Evolutionary conservation across 1,140 invertebrate species (phyloP).

Genomic region (Venturia canescens): DNA sequence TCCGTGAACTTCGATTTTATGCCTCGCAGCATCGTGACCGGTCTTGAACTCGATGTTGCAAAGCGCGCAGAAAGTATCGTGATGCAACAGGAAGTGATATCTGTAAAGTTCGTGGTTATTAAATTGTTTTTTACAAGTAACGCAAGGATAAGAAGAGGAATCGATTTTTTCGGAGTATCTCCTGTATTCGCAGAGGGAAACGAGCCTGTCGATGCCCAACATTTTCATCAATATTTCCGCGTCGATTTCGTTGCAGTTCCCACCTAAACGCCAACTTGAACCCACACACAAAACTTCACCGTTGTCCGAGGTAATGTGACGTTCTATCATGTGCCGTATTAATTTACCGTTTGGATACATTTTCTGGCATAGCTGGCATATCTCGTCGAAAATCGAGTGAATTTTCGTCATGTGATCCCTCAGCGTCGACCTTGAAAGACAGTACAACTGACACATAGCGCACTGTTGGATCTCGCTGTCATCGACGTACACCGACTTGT

Average conservation of each 20-base stretch:
- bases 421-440: constrained; percentile 48
- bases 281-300: not conserved
- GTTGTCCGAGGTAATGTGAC: constrained; percentile 51
- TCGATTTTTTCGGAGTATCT: constrained; percentile 47
- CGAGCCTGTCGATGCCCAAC: constrained; percentile 51
- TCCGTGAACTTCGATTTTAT: constrained; percentile 53
- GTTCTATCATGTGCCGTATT: constrained; percentile 56
- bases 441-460: constrained; percentile 52
- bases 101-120: constrained; percentile 49
- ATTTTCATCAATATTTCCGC: constrained; percentile 50
- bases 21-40: constrained; percentile 48
- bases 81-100: constrained; percentile 52
- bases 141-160: constrained; percentile 42
- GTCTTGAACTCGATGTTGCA: constrained; percentile 52
- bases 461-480: constrained; percentile 52
- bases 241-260: constrained; percentile 47
- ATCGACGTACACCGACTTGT: constrained; percentile 44
- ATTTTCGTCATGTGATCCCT: constrained; percentile 52
- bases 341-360: constrained; percentile 52
- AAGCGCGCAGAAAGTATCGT: constrained; percentile 54
- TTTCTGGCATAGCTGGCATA: constrained; percentile 56
- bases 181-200: constrained; percentile 55
- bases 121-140: constrained; percentile 48
- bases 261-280: constrained; percentile 10
- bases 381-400: constrained; percentile 48